These are phyloP conservation scores for Tragelaphus imberbis DNA, from an alignment of 2,113 vertebrate species.

Conservation along the genomic window DNA sequence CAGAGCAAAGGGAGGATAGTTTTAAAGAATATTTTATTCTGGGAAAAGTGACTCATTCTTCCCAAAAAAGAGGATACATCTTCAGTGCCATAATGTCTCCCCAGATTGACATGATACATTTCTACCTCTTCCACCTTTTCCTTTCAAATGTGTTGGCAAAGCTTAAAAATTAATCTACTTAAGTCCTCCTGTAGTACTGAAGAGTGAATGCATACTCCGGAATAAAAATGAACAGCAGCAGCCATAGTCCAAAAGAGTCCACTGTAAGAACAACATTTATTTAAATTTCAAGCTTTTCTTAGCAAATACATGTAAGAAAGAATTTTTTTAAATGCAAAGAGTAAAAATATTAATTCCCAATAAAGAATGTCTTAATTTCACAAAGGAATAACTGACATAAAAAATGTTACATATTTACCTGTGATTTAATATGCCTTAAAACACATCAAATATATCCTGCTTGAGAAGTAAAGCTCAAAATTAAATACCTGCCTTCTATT, in stretches of 20 bases:
- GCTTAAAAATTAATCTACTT: neutral
- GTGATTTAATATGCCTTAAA: neutral
- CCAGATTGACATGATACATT: neutral
- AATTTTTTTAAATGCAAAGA: neutral
- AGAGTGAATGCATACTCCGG: neutral
- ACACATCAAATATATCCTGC: neutral
- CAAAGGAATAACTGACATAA: neutral
- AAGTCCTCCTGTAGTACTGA: neutral
- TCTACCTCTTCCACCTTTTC: neutral
- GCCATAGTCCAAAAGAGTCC: neutral
- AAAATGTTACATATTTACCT: neutral
- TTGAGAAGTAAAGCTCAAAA: neutral
- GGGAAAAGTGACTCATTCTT: neutral
- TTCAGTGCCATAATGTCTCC: neutral
- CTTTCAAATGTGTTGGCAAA: neutral
- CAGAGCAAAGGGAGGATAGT: neutral
- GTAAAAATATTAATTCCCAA: neutral
- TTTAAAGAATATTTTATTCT: neutral
- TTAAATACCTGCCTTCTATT: neutral
- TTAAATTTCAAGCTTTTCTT: neutral
- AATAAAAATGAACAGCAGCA: neutral
- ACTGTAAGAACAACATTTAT: neutral
- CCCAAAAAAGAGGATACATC: neutral
- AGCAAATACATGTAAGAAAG: neutral
- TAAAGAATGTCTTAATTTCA: neutral